Base-by-base conservation (phyloP, 2,888 invertebrate genomes). In the Calameuta filiformis region DNA sequence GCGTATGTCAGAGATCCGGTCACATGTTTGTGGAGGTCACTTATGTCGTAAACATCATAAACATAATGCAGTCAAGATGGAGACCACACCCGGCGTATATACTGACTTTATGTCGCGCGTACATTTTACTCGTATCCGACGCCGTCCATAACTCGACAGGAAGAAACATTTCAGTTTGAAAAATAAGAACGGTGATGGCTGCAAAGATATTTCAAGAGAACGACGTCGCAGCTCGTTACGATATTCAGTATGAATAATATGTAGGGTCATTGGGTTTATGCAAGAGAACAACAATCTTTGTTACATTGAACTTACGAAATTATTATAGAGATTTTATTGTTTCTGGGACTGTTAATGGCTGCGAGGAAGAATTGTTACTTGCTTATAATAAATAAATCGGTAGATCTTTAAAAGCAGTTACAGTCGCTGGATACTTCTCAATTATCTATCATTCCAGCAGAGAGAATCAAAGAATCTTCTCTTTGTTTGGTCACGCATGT, bases 31-130 rank as follows among this genome's bases (percentile, higher is more conserved):
- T 85, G 85, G 86, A 87, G 86, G 85, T 85, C 87, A 86, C 77
- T 82, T 77, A 81, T 81, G 85, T 87, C 89, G 86, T 88, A 88
- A 88, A 88, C 86, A 87, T 86, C 83, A 85, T 86, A 86, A 85
- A 84, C 83, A 83, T 83, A 86, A 87, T 84, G 82, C 83, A 80
- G 80, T 76, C 81, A 76, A 76, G 80, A 73, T 77, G 79, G 79
- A 81, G 86, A 85, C 87, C 87, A 87, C 87, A 85, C 87, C 84
- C 85, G 86, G 78, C 78, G 77, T 79, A 71, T 31, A 34, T 34
- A 71, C 71, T 71, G 33, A 34, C 33, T 71, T 71, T 71, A 71
- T 71, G 71, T 15, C 30, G 6, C 30, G 30, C 69, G 30, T 69
- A 69, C 31, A 30, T 69, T 31, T 69, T 69, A 69, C 69, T 40